Base-by-base conservation (phyloP, 2,888 invertebrate genomes). In the Apeira syringaria region DNA sequence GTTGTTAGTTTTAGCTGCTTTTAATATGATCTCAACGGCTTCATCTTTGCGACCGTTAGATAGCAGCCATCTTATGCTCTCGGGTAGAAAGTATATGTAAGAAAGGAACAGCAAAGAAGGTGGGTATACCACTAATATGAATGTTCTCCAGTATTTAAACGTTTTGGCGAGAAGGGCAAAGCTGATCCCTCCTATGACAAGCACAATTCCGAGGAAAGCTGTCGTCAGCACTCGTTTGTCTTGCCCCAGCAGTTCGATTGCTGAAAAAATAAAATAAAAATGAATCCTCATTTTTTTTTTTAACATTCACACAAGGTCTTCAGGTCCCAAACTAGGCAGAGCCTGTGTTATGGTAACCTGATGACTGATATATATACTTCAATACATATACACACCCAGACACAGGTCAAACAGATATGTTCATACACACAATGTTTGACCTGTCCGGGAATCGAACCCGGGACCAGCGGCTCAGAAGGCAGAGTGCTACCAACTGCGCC, bases 11-110 rank as follows among this genome's bases (percentile, higher is more conserved):
- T 89, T 90, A 0, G 95, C 93, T 1, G 95, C 93, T 48, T 80
- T 91, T 49, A 87, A 84, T 25, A 94, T 84, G 6, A 94, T 92
- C 17, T 82, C 80, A 18, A 93, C 91, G 0, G 94, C 95, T 54
- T 94, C 92, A 24, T 93, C 91, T 49, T 92, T 91, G 44, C 92
- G 86, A 1, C 93, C 93, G 53, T 94, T 94, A 0, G 94, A 92
- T 1, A 96, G 68, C 3, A 96, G 81, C 96, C 96, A 97, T 47
- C 96, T 86, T 13, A 95, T 91, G 39, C 95, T 95, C 74, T 95
- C 95, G 0, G 95, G 95, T n/a, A 94, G 79, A 2, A 94, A 61
- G 90, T 94, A 94, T 39, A 93, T 91, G 66, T 95, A 94, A 0
- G 91, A 71, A 10, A 96, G 69, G 52, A 95, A 91, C 0, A 95